phyloP scores from a whole-genome alignment of 2,113 vertebrate genomes.

The Equus quagga region DNA sequence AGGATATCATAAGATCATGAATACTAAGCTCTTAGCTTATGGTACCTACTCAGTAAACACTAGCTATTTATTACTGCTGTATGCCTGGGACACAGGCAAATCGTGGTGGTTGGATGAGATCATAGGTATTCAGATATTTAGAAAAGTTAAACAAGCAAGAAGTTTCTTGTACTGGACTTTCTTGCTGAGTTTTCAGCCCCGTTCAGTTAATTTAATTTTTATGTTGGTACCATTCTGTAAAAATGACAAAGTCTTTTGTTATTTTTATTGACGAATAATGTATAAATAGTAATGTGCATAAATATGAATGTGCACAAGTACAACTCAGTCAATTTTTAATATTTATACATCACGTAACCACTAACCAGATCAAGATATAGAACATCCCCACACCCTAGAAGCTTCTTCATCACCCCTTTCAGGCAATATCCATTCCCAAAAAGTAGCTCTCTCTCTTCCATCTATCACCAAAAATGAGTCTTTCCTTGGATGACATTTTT shows the following conservation, averaged over 20 bases:
- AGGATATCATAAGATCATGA: neutral
- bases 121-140: neutral
- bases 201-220: neutral
- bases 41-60: neutral
- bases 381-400: neutral
- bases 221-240: neutral
- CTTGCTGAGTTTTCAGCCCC: neutral
- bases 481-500: neutral
- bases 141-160: neutral
- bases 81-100: neutral
- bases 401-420: neutral
- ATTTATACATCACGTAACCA: neutral
- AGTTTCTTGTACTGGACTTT: neutral
- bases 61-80: neutral
- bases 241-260: neutral
- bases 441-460: neutral
- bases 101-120: neutral
- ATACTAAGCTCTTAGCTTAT: neutral
- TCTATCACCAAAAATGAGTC: neutral
- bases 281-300: neutral
- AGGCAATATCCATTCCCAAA: neutral
- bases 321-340: neutral
- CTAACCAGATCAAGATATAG: neutral
- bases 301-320: neutral
- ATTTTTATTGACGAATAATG: neutral